phyloP scores from a whole-genome alignment of 2,113 vertebrate species.

The Diadophis punctatus region DNA sequence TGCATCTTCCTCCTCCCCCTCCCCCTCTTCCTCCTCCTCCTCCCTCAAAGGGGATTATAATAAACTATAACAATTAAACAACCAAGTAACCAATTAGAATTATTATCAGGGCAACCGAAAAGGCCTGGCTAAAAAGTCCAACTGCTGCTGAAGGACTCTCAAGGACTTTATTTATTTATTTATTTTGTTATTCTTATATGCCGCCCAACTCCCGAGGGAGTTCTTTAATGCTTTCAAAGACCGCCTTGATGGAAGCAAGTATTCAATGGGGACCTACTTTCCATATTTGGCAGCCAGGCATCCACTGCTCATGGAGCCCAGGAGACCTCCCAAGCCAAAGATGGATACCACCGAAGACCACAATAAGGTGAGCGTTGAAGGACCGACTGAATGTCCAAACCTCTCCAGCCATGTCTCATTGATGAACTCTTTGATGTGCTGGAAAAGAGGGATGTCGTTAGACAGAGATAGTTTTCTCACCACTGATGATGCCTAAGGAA shows the following conservation, averaged over 20 bases:
- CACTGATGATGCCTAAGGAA: too few species aligned
- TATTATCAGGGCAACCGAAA: neutral
- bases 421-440: constrained; percentile 84
- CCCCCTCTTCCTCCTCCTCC: neutral
- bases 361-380: constrained; percentile 68
- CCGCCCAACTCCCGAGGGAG: too few species aligned
- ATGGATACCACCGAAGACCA: constrained; percentile 75
- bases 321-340: constrained; percentile 68
- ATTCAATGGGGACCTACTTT: constrained; percentile 63
- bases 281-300: constrained; percentile 70
- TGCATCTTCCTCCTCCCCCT: neutral
- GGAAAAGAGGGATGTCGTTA: constrained; percentile 9
- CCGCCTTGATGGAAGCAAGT: neutral
- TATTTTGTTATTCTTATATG: too few species aligned
- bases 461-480: neutral
- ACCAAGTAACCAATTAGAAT: neutral
- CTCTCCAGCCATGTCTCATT: constrained; percentile 77
- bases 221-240: neutral
- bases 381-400: constrained; percentile 59
- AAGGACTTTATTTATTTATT: too few species aligned
- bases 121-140: neutral
- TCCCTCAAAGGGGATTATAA: neutral
- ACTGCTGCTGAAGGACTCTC: neutral
- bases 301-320: constrained; percentile 69
- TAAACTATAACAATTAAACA: neutral